phyloP scores from a whole-genome alignment of 2,888 invertebrate genomes.

The Margaritifera margaritifera region DNA sequence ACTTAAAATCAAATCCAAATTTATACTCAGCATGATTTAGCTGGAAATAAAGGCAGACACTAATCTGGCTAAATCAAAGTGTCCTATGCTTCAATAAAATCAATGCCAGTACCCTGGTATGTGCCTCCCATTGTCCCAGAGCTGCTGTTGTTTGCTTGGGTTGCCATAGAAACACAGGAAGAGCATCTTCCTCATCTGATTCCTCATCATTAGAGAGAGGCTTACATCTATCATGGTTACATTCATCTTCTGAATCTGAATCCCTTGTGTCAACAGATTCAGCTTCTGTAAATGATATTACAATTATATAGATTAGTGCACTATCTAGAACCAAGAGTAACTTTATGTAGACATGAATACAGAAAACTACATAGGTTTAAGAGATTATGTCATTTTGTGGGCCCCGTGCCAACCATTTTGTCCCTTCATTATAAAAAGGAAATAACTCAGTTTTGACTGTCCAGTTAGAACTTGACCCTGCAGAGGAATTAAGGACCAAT shows the following conservation, averaged over 20 bases:
- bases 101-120: slow-evolving; percentile 81
- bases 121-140: slow-evolving; percentile 91
- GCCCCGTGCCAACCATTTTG: too few relatives aligned
- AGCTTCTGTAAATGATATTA: too few relatives aligned
- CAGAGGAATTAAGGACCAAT: too few relatives aligned
- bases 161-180: slow-evolving; percentile 63
- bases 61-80: slow-evolving; percentile 1
- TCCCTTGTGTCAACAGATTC: slow-evolving; percentile 8
- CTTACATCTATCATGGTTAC: neutral
- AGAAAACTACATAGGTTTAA: too few relatives aligned
- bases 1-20: neutral
- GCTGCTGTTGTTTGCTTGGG: slow-evolving; percentile 56
- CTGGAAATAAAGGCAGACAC: neutral
- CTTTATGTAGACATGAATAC: too few relatives aligned
- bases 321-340: too few relatives aligned
- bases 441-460: too few relatives aligned
- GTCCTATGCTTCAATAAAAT: neutral
- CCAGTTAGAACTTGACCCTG: too few relatives aligned
- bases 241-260: slow-evolving; percentile 16
- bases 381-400: too few relatives aligned
- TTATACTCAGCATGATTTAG: neutral
- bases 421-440: too few relatives aligned
- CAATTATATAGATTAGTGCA: too few relatives aligned
- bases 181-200: slow-evolving; percentile 38
- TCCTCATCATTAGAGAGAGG: slow-evolving; percentile 26